Base-by-base conservation (phyloP, 2,113 vertebrate species). In the Solea solea region DNA sequence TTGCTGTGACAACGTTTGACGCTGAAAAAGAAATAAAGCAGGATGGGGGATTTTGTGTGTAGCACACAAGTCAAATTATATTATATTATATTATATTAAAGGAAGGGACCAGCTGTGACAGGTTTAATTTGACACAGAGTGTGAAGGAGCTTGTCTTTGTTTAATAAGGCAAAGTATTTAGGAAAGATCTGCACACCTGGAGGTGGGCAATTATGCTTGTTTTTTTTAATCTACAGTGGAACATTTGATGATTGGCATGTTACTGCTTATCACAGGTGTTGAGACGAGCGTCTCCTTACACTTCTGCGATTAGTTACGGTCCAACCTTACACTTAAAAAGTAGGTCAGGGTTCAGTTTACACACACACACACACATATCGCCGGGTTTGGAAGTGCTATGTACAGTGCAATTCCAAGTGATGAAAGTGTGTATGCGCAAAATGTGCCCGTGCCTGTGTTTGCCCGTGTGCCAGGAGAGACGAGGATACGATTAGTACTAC, bases 401-500 rank as follows among this genome's bases (percentile, higher is more conserved):
- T 68, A 85, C 80, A 16, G 11, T 45, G 2, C 44, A 6, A 70
- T 70, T 59, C 69, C 64, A 59, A 67, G 81, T 68, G 63, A 65
- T 41, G 63, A 70, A 65, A 77, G 64, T 75, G 68, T 64, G 72
- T n/a, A 55, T 53, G 45, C 74, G 74, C 65, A 60, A 81, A 78
- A 70, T 12, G 40, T 69, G 42, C 45, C 27, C 64, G 56, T 28
- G 59, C 21, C 7, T 13, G 58, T n/a, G 65, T 41, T 51, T 70
- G 61, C 39, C 3, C 65, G 80, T 77, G 65, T 34, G 51, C 82
- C 84, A 85, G 90, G 77, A 83, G 85, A 89, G 83, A 84, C 86
- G 85, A 82, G 87, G 84, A 90, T 91, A 84, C 90, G 91, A 94
- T 94, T 93, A 94, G 87, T 91, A 88, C 86, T 93, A 91, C 92